Evolutionary conservation across 2,113 vertebrate species (phyloP).

Genomic region (Ochotona curzoniae): DNA sequence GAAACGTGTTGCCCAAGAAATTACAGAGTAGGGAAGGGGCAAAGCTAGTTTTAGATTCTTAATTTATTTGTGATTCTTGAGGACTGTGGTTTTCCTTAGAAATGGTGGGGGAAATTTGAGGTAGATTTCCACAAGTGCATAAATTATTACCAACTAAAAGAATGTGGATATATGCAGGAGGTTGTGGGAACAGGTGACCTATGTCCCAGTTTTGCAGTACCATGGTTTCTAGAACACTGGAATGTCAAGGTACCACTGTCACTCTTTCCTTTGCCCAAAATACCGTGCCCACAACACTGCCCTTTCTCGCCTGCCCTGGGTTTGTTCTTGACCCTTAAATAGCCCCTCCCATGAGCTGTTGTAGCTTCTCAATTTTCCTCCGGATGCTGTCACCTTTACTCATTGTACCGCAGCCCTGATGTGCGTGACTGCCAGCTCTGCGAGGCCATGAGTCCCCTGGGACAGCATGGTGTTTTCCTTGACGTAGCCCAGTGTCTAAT

Average conservation of each 20-base stretch:
- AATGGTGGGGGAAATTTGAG: neutral
- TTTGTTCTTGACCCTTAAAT: neutral
- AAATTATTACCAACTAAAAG: neutral
- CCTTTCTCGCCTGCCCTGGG: neutral
- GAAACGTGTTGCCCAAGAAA: neutral
- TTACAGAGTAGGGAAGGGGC: neutral
- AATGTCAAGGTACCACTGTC: neutral
- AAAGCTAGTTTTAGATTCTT: neutral
- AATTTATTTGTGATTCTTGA: neutral
- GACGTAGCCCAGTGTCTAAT: neutral
- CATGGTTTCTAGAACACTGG: neutral
- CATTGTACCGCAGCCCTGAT: neutral
- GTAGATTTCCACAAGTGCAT: neutral
- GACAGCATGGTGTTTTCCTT: neutral
- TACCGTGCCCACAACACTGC: neutral
- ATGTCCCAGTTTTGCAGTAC: neutral
- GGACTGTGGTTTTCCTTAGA: neutral
- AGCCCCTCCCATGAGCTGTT: fast-evolving
- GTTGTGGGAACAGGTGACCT: fast-evolving
- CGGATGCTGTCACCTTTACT: no score
- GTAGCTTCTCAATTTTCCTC: neutral
- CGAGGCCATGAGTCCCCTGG: neutral
- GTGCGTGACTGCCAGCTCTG: neutral
- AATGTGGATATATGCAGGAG: neutral
- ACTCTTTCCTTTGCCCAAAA: neutral